Evolutionary conservation across 2,888 invertebrate genomes (phyloP).

Genomic region (Acrocera orbiculus): DNA sequence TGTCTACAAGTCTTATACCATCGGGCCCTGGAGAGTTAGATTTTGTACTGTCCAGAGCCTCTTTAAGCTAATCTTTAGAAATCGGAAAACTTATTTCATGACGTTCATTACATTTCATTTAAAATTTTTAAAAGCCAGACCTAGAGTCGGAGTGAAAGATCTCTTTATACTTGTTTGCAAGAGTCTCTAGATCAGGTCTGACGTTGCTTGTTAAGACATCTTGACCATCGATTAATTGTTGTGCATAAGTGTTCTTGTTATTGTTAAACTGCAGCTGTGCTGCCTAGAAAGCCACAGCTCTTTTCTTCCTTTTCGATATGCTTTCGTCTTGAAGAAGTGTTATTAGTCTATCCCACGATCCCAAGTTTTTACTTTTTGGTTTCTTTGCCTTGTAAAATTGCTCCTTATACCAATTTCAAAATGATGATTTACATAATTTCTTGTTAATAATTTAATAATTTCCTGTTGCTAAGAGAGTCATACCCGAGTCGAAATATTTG

Average conservation of each 20-base stretch:
- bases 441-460: too few relatives aligned
- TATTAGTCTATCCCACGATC: too few relatives aligned
- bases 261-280: neutral
- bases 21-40: neutral
- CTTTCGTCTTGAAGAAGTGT: too few relatives aligned
- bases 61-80: neutral
- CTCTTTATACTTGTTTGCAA: neutral
- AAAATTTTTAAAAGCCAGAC: neutral
- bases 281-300: neutral
- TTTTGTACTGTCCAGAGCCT: neutral
- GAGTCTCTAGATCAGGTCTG: neutral
- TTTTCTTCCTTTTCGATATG: constrained; percentile 11
- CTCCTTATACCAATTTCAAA: too few relatives aligned
- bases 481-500: too few relatives aligned
- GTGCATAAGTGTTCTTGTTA: neutral
- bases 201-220: accelerated
- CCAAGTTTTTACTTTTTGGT: too few relatives aligned
- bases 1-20: neutral
- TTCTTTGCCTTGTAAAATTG: too few relatives aligned
- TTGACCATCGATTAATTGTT: neutral
- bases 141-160: neutral
- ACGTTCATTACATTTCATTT: neutral
- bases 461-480: too few relatives aligned
- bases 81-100: neutral
- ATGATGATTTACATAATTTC: too few relatives aligned